Base-by-base conservation (phyloP, 1,140 invertebrate species). In the Bactericera cockerelli region DNA sequence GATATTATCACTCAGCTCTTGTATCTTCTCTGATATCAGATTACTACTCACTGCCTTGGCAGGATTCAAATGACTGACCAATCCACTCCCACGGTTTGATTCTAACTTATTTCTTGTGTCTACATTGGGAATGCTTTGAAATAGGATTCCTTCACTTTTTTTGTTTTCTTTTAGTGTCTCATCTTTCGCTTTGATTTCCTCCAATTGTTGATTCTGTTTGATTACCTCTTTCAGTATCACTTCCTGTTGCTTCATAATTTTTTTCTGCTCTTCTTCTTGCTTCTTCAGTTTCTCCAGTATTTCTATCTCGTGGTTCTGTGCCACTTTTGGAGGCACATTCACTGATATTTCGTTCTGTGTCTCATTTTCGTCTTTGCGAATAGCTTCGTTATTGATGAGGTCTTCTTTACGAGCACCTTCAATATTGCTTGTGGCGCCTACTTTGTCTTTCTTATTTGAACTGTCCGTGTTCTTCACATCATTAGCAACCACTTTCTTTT, bases 171-270 rank as follows among this genome's bases (percentile, higher is more conserved):
- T n/a, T n/a, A n/a, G n/a, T n/a, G n/a, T 31, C 28, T 31, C 28
- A 8, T 49, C 42, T 19, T 49, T 49, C n/a, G 6, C 8, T n/a
- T 49, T 49, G 8, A 49, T 49, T 49, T 49, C 42, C n/a, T 49
- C 42, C 22, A 49, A 49, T n/a, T 49, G n/a, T 49, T 49, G 6
- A n/a, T 49, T 49, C 22, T 49, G 42, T 49, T 49, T 49, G n/a
- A 49, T 49, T 19, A 49, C 42, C 19, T 49, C 42, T 19, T 49
- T 49, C 42, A 49, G 22, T 10, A 49, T 49, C 4, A 49, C 19
- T n/a, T 49, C 42, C 22, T 49, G 42, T 22, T 49, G 42, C 19
- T 49, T 4, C 4, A 49, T 19, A 19, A 49, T 49, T 49, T 49
- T 49, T 16, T 49, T 49, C 22, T 49, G 42, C 19, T 49, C 42